A percentile compares a stretch with the other conserved stretches of the same genome.
Conservation (phyloP, 64 coral and sea anemone genomes). For the Stichodactyla mertensii region DNA sequence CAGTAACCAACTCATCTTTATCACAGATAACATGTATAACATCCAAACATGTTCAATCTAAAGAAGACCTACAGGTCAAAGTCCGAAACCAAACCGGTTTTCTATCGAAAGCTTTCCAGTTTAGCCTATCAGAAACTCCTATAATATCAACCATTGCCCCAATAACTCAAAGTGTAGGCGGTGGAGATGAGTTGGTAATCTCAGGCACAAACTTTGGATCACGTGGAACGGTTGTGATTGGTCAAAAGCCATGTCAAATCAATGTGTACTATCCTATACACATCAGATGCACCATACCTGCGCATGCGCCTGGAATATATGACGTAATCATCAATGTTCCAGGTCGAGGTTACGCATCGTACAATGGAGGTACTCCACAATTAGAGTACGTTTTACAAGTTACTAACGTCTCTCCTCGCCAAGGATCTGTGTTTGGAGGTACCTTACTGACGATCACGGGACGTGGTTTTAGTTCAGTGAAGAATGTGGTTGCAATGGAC, state of each 20-base stretch:
- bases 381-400: constrained; percentile 45
- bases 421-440: constrained; percentile 50
- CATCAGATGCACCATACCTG: constrained; percentile 49
- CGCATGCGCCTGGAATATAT: constrained; percentile 51
- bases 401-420: constrained; percentile 29
- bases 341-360: constrained; percentile 35
- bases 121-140: constrained; percentile 19
- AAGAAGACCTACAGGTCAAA: constrained; percentile 16
- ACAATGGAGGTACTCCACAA: constrained; percentile 7
- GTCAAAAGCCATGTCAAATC: constrained; percentile 36
- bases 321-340: constrained; percentile 32
- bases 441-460: constrained; percentile 36
- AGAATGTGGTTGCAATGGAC: constrained; percentile 30
- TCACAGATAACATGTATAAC: constrained; percentile 39
- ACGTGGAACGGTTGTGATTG: constrained; percentile 36
- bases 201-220: constrained; percentile 40
- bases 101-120: constrained; percentile 29
- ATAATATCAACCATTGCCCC: constrained; percentile 5
- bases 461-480: constrained; percentile 32
- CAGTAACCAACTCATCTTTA: constrained; percentile 16
- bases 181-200: constrained; percentile 37
- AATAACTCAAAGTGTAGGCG: constrained; percentile 32
- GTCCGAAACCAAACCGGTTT: constrained; percentile 19
- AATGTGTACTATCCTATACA: not conserved
- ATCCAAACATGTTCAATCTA: constrained; percentile 25